Conservation (phyloP, 1,140 invertebrate species). For the Drosophila repleta region DNA sequence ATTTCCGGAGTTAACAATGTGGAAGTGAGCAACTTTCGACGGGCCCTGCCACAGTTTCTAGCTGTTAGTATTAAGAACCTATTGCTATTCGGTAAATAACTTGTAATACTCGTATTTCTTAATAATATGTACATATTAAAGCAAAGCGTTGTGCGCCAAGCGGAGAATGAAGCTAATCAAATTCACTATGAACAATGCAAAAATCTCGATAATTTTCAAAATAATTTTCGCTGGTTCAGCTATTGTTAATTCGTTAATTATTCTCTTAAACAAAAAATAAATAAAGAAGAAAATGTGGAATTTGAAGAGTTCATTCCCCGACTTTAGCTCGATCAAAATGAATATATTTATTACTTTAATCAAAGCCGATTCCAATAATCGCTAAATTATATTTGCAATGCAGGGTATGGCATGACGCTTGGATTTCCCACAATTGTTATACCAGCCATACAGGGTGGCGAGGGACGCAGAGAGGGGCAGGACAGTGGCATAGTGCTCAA, state of each 20-base stretch:
- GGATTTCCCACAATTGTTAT: conserved; percentile 91
- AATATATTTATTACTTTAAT: background rate
- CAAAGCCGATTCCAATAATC: background rate
- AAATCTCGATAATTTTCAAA: too few species aligned
- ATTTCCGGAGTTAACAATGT: conserved; percentile 59
- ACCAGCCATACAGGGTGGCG: conserved; percentile 86
- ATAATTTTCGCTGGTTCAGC: too few species aligned
- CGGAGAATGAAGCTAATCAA: conserved; percentile 29
- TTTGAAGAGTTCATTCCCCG: conserved; percentile 17
- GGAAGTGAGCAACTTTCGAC: conserved; percentile 84
- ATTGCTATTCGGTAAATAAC: conserved; percentile 85
- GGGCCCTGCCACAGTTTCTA: conserved; percentile 86
- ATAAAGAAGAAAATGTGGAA: too few species aligned
- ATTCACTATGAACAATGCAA: conserved; percentile 8
- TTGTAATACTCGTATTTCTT: conserved; percentile 30
- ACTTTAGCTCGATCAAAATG: background rate
- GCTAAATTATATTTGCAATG: background rate
- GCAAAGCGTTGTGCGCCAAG: conserved; percentile 1
- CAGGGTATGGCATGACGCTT: conserved; percentile 89
- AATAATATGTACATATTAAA: conserved; percentile 8
- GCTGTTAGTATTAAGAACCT: conserved; percentile 88
- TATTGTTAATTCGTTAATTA: too few species aligned
- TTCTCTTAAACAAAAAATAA: too few species aligned
- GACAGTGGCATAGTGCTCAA: conserved; percentile 85
- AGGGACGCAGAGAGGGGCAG: conserved; percentile 83